Evolutionary conservation across 2,888 invertebrate species (phyloP), one percentile per base, ranked within the genome.

Genomic region (Lycia hirtaria): DNA sequence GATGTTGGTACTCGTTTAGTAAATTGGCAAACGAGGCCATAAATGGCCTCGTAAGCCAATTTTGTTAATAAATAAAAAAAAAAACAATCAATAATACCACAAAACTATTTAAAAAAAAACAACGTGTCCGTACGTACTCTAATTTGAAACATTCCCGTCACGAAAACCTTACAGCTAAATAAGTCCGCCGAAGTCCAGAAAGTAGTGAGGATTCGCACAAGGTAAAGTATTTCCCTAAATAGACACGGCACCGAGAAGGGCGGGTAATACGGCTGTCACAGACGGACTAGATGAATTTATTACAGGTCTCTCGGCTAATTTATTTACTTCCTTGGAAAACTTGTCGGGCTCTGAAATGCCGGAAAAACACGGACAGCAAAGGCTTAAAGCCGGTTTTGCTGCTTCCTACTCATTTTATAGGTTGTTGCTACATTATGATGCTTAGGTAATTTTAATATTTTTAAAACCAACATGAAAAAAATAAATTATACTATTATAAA

Each of bases 221-320:
- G 60, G 51, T 49, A 56, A 56, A 56, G 52, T 60, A 56, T 60
- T 60, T 56, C 60, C 44, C 56, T 56, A 64, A 60, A 64, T 59
- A 60, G 54, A 51, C 50, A 57, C 48, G 20, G 55, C 28, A 44
- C 45, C 47, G 38, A 55, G 50, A 47, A 60, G 60, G 59, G 56
- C 47, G 60, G 53, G 67, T 62, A 64, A 59, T 64, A 56, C 60
- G 53, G 45, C 56, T 61, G 67, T 67, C 64, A 64, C 64, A 63
- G 62, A 60, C 60, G 61, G 61, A 49, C 65, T 52, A 57, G 60
- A 60, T 62, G 62, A 65, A 67, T 67, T 67, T 67, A 67, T 67
- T 67, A 61, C 62, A 59, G 59, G 49, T 41, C 62, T 59, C 51
- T 49, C 52, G 55, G 50, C 59, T 64, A 67, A 67, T 64, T 67